phyloP scores from a whole-genome alignment of 2,888 invertebrate species.

The Troides aeacus region DNA sequence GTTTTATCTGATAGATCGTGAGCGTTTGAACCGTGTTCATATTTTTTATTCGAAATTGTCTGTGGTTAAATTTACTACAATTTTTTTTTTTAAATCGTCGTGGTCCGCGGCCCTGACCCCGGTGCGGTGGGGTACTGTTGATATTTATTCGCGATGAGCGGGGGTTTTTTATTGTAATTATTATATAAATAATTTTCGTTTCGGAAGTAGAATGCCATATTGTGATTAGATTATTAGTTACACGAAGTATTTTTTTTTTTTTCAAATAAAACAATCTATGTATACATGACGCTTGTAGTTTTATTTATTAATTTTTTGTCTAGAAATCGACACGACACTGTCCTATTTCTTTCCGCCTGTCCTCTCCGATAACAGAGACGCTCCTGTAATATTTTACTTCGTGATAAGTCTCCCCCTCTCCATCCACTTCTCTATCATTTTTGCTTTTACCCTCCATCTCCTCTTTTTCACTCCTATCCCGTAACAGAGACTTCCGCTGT shows the following conservation, averaged over 20 bases:
- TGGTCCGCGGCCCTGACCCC: conserved; percentile 31
- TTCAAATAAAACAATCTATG: conserved; percentile 66
- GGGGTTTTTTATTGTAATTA: conserved; percentile 38
- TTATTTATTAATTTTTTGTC: background rate
- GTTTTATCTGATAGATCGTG: conserved; percentile 7
- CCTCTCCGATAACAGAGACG: too few relatives aligned
- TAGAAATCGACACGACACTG: too few relatives aligned
- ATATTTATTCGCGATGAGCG: conserved; percentile 49
- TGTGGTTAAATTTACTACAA: too few relatives aligned
- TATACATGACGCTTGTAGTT: conserved; percentile 51
- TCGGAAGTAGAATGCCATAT: conserved; percentile 63
- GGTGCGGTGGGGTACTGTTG: conserved; percentile 39
- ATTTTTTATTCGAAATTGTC: conserved; percentile 35
- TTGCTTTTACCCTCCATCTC: too few relatives aligned
- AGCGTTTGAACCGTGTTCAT: conserved; percentile 18
- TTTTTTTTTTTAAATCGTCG: conserved; percentile 35
- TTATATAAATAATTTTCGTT: conserved; percentile 42
- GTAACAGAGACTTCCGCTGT: too few relatives aligned
- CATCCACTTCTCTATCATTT: too few relatives aligned
- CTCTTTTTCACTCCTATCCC: too few relatives aligned
- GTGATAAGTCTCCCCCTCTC: too few relatives aligned
- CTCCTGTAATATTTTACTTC: too few relatives aligned
- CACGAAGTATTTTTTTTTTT: conserved; percentile 67
- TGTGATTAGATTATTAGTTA: conserved; percentile 62
- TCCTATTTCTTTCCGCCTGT: too few relatives aligned